Percentiles rank a stretch among this genome's conserved stretches.
Evolutionary conservation across 2,797 vertebrate species (phyloP).

Genomic region (Falco columbarius): DNA sequence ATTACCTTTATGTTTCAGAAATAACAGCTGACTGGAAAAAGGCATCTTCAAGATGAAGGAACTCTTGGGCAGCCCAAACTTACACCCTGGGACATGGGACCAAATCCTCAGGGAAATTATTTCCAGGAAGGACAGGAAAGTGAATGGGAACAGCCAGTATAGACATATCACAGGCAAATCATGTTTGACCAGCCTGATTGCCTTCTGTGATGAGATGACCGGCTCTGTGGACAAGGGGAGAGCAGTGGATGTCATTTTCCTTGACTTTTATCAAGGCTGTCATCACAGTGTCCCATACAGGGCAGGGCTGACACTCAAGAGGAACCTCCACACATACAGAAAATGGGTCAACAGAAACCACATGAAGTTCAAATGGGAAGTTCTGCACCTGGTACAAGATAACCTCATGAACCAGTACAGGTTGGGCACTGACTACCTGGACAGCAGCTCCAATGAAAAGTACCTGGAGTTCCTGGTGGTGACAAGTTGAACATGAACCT

Average conservation of each 20-base stretch:
- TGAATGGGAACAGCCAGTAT: background rate
- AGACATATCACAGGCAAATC: background rate
- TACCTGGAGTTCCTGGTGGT: background rate
- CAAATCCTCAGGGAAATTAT: background rate
- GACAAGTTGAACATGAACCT: background rate
- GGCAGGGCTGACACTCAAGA: background rate
- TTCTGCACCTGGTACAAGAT: background rate
- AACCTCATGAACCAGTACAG: background rate
- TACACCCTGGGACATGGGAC: background rate
- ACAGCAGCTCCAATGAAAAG: background rate
- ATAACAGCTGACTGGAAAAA: conserved; percentile 1
- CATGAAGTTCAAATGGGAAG: background rate
- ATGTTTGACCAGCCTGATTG: background rate
- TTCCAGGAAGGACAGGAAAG: background rate
- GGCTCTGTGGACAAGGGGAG: background rate
- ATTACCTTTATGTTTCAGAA: background rate
- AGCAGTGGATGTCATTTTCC: background rate
- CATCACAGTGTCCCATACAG: background rate
- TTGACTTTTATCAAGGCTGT: background rate
- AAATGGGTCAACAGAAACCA: background rate
- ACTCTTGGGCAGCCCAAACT: background rate
- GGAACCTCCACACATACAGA: background rate
- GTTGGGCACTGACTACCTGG: background rate
- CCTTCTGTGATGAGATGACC: background rate
- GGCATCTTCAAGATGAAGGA: background rate